Percentiles rank a stretch among this genome's conserved stretches.
Evolutionary conservation across 2,113 vertebrate species (phyloP).

Genomic region (Antechinus stuartii): DNA sequence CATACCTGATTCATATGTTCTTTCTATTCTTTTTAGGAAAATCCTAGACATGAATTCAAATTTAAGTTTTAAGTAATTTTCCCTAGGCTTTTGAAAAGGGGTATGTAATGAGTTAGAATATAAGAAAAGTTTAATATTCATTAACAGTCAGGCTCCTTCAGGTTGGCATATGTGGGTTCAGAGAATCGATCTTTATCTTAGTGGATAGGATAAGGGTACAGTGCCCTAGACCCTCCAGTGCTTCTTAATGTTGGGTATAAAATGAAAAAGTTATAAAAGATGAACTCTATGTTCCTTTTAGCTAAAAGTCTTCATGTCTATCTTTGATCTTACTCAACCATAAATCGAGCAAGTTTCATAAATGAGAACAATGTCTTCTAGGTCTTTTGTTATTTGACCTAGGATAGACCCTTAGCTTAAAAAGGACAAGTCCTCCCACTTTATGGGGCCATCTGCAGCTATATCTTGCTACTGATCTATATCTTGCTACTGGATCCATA

Average conservation of each 20-base stretch:
- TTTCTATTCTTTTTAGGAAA: background rate
- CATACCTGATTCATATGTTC: background rate
- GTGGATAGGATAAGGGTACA: background rate
- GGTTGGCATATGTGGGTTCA: background rate
- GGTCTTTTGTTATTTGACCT: background rate
- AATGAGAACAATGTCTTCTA: background rate
- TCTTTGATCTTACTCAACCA: background rate
- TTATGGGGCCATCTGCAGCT: too few species aligned
- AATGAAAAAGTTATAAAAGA: background rate
- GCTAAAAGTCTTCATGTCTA: slow-evolving; percentile 11
- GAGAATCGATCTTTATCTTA: background rate
- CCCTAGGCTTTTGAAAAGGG: background rate
- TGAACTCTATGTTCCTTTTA: background rate
- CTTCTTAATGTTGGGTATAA: background rate
- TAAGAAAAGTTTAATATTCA: background rate
- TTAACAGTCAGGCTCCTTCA: background rate
- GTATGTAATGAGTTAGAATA: background rate
- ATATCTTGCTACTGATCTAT: too few species aligned
- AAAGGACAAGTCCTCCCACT: too few species aligned
- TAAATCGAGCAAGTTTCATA: background rate
- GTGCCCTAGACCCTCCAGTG: background rate
- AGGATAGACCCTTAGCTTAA: too few species aligned
- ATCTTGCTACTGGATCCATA: background rate
- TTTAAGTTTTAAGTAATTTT: background rate
- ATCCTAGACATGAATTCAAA: background rate